Conservation (phyloP, 1,140 invertebrate genomes). For the Caenorhabditis latens region DNA sequence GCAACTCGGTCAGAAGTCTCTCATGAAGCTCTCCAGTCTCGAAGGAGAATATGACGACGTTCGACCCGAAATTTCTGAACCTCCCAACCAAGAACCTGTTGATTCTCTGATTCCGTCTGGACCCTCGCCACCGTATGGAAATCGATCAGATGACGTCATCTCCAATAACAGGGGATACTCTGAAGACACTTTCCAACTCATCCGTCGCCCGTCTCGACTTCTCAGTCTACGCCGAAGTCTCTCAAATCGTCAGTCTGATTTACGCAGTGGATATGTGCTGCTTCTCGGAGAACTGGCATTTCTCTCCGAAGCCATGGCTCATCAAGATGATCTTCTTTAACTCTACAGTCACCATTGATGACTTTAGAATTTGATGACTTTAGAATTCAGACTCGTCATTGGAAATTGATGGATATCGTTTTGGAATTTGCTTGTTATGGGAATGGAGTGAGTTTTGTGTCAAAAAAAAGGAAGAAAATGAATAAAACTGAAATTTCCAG, state of each 20-base stretch:
- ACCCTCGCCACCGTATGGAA: conserved; percentile 6
- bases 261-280: conserved; percentile 21
- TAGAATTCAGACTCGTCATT: conserved; percentile 4
- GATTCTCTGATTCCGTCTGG: conserved; percentile 5
- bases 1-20: conserved; percentile 26
- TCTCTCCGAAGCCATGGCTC: conserved; percentile 11
- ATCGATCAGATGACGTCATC: background rate
- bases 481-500: background rate
- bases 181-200: background rate
- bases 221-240: conserved; percentile 1
- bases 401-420: background rate
- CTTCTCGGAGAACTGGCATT: conserved; percentile 17
- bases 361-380: background rate
- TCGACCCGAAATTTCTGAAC: background rate
- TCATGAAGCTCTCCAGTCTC: background rate
- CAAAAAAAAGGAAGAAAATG: no score
- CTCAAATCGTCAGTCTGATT: conserved; percentile 8
- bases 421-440: conserved; percentile 22
- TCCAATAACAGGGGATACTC: background rate
- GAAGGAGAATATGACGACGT: conserved; percentile 31
- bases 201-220: conserved; percentile 8
- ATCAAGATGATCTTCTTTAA: conserved; percentile 41
- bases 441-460: conserved; percentile 27
- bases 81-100: background rate
- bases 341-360: background rate